phyloP scores from a whole-genome alignment of 2,797 vertebrate genomes.

The Anguilla anguilla region DNA sequence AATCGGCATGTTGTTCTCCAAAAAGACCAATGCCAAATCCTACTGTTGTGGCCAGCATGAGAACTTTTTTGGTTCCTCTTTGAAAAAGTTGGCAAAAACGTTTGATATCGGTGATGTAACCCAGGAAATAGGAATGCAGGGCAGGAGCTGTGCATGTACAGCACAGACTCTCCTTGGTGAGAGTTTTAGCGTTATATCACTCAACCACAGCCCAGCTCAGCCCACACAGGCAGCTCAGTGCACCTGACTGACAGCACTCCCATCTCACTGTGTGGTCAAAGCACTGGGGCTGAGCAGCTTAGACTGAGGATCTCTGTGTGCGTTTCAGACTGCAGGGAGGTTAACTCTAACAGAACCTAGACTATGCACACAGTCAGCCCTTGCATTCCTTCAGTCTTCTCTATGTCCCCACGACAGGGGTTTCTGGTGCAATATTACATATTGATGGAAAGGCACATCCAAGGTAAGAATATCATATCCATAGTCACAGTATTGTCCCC shows the following conservation, averaged over 20 bases:
- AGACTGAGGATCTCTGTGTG: slow-evolving; percentile 13
- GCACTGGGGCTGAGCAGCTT: background rate
- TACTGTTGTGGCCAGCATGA: too few relatives aligned
- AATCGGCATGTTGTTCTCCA: too few relatives aligned
- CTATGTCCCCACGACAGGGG: background rate
- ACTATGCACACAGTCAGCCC: background rate
- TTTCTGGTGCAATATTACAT: background rate
- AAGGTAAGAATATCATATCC: background rate
- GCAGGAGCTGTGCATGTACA: background rate
- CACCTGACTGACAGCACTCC: background rate
- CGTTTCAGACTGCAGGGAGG: background rate
- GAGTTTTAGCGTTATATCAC: background rate
- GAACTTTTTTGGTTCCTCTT: too few relatives aligned
- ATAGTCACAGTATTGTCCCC: background rate
- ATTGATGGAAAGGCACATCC: background rate
- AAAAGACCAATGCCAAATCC: too few relatives aligned
- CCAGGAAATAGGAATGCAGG: background rate
- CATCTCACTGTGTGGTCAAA: background rate
- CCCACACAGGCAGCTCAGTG: background rate
- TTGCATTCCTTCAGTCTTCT: background rate
- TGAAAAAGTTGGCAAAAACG: too few relatives aligned
- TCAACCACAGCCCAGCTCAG: background rate
- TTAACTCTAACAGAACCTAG: background rate
- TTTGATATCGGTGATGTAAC: background rate
- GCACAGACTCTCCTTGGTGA: background rate